Evolutionary conservation across 2,113 vertebrate species (phyloP), one percentile per base, ranked within the genome.

Genomic region (Peromyscus maniculatus): DNA sequence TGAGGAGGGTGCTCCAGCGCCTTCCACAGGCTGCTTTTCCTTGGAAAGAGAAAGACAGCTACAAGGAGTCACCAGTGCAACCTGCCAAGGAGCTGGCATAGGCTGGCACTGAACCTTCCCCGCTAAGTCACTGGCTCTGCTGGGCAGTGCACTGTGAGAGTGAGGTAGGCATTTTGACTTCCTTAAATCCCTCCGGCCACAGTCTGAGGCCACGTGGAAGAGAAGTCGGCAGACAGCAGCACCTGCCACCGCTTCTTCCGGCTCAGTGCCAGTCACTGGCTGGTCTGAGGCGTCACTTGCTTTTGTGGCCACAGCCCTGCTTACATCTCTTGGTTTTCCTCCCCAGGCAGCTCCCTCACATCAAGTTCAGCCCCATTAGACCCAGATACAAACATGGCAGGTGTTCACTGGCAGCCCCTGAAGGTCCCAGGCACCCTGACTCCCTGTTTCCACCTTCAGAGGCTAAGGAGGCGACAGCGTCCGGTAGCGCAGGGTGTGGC

Each of bases 261-360:
- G 36, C 16, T 36, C 3, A 0, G 0, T 5, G 33, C 69, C 43
- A 0, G 0, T 1, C n/a, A 52, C 72, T 24, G 26, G 91, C 55
- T 46, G 69, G 31, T 36, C 6, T 0, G 5, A 62, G n/a, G 22
- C 22, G 0, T 24, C 21, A 39, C 11, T 19, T 79, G 62, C 11
- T 75, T n/a, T 83, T 13, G 1, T 0, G 21, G 82, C 43, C 33
- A 43, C 0, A 7, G 64, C 31, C 57, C 77, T 5, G 22, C 31
- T 33, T 52, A 21, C 17, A 36, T 39, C n/a, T 86, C 36, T 31
- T 24, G 89, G 64, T 39, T 2, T 66, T 62, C 8, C 26, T 66
- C 21, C 39, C 67, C 33, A 1, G 0, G 43, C 49, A 31, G 39
- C 26, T 69, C 28, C 75, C 77, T n/a, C 64, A 39, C 26, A 77